Base-by-base conservation (phyloP, 2,888 invertebrate genomes). In the Geotrupes spiniger region DNA sequence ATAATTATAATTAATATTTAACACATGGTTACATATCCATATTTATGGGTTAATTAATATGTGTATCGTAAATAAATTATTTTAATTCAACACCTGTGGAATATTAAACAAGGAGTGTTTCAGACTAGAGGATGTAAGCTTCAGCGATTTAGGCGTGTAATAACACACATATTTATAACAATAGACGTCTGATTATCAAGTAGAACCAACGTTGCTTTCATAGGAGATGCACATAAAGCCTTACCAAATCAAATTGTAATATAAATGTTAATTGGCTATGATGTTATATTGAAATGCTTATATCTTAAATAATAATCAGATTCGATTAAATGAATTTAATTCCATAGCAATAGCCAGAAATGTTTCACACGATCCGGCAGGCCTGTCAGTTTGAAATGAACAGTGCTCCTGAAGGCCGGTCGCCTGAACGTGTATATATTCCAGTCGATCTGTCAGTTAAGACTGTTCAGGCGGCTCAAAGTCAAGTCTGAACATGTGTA, bases 41-140 rank as follows among this genome's bases (percentile, higher is more conserved):
- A 15, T 36, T 36, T 16, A 14, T 36, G 9, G n/a, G 11, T 36
- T 36, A 11, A 36, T 12, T 36, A 36, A 3, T 2, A 14, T 31
- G 27, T 8, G 12, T 12, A 11, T 31, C 4, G 4, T 5, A 31
- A 12, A 4, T 4, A 31, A 11, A 9, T 36, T 15, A 5, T 2
- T 12, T 2, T 31, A 8, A 27, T 15, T 36, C 11, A 9, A 12
- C 6, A 36, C 8, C 36, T 2, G 14, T 33, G 6, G 33, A 33
- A 33, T 33, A 14, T 14, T 8, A 9, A 16, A 11, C 15, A 16
- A 16, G 16, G 36, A 5, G 36, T 36, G 14, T 36, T 8, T 31
- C 8, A 9, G 11, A 9, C 36, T 36, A 36, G 14, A 36, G 36
- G 36, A 36, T 36, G 14, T 36, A 36, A 36, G 36, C 36, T 36